Evolutionary conservation across 2,888 invertebrate genomes (phyloP).

Genomic region (Aporophyla lueneburgensis): DNA sequence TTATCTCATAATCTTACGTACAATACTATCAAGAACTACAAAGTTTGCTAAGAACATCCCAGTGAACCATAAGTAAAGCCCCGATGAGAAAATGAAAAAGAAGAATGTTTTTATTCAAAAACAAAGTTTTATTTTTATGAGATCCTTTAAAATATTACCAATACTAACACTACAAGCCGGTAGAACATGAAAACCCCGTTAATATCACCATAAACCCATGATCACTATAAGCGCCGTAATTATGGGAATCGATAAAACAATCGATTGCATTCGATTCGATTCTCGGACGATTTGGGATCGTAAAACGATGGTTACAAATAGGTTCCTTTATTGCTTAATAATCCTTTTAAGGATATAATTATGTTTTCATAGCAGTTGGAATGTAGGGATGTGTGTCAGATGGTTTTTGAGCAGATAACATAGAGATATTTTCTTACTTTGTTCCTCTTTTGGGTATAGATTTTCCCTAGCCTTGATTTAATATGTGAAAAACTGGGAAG

Average conservation of each 20-base stretch:
- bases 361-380: conserved; percentile 63
- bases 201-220: conserved; percentile 59
- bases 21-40: not conserved
- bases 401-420: conserved; percentile 6
- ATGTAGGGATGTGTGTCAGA: conserved; percentile 49
- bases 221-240: conserved; percentile 67
- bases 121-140: conserved; percentile 22
- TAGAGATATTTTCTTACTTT: too few relatives aligned
- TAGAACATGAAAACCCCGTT: conserved; percentile 63
- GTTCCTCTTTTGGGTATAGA: not conserved
- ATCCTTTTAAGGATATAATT: conserved; percentile 68
- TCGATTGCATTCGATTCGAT: conserved; percentile 67
- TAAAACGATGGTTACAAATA: conserved; percentile 74
- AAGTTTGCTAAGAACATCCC: not conserved
- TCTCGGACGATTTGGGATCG: conserved; percentile 64
- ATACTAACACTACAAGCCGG: conserved; percentile 59
- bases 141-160: conserved; percentile 53
- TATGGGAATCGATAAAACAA: conserved; percentile 67
- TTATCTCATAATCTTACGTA: not conserved
- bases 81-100: too few relatives aligned
- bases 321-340: conserved; percentile 68
- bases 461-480: too few relatives aligned
- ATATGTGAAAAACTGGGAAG: not conserved
- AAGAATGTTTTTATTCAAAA: not conserved
- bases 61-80: not conserved